Evolutionary conservation across 2,888 invertebrate genomes (phyloP), one percentile per base, ranked within the genome.

Genomic region (Epirrhoe alternata): DNA sequence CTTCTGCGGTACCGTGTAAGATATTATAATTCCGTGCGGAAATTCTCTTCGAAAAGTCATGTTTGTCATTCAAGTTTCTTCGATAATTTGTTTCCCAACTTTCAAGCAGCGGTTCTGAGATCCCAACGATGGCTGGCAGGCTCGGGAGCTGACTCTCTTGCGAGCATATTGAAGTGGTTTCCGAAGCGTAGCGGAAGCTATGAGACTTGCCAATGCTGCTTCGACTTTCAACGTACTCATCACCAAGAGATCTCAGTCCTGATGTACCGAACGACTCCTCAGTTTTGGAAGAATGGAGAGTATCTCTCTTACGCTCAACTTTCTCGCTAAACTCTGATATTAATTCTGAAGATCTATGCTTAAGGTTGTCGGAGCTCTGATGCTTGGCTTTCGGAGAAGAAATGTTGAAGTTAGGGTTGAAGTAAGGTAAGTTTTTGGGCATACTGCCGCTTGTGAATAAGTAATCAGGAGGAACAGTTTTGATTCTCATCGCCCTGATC

Each of bases 171-270:
- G 93, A 92, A 62, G 89, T 84, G 8, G 89, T 85, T 74, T 94
- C 94, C 38, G 94, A 94, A 70, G 94, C 93, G 80, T 94, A 94
- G 77, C 95, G 94, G 86, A 96, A 96, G 78, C 96, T 96, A 71
- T 96, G 95, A 1, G 96, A 96, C 82, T 96, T 96, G 58, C 95
- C 94, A 30, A 96, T 94, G 24, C 95, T 94, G 83, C 94, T 95
- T 71, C 94, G 89, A 35, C 92, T 85, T 77, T 90, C 93, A 33
- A 86, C 80, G 64, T 85, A 92, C 73, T 93, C 92, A 49, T 92
- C 92, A 30, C 90, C 92, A n/a, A 92, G 80, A 64, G 92, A 91
- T 73, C 89, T 84, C 63, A 89, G 70, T 7, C 87, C 89, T 5
- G 89, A 87, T 45, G 83, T 83, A 4, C 84, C 83, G 67, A 87